phyloP scores from a whole-genome alignment of 1,140 invertebrate species.

The Argopecten irradians region DNA sequence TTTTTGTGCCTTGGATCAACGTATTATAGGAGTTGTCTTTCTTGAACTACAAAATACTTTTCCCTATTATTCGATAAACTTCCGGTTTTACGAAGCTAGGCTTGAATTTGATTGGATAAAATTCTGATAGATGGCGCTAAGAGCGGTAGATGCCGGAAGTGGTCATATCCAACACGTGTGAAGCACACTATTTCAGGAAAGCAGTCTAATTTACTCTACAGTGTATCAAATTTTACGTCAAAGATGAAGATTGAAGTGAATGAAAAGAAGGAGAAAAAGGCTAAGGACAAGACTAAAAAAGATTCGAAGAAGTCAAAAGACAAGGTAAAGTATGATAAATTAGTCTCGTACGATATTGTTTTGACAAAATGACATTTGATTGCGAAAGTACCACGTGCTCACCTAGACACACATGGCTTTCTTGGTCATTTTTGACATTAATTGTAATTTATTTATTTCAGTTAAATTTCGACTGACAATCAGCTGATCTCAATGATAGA shows the following conservation, averaged over 20 bases:
- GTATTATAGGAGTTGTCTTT: too few relatives aligned
- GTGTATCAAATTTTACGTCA: background rate
- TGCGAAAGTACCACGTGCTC: background rate
- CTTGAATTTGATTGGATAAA: background rate
- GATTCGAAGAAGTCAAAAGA: background rate
- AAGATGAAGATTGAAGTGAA: background rate
- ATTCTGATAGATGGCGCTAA: background rate
- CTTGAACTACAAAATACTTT: too few relatives aligned
- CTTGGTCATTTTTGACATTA: too few relatives aligned
- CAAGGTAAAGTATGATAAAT: background rate
- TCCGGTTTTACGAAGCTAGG: background rate
- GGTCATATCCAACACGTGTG: background rate
- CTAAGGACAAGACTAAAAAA: background rate
- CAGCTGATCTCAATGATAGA: too few relatives aligned
- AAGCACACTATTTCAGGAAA: background rate
- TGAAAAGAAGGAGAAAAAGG: background rate
- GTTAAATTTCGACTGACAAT: too few relatives aligned
- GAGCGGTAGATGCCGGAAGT: background rate
- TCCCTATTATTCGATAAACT: too few relatives aligned
- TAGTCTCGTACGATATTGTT: background rate
- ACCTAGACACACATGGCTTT: background rate
- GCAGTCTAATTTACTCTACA: background rate
- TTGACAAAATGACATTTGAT: slow-evolving; percentile 3
- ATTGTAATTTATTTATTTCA: too few relatives aligned
- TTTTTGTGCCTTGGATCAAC: too few relatives aligned